Evolutionary conservation across 2,797 vertebrate genomes (phyloP).

Genomic region (Enteromius afrohamiltoni): DNA sequence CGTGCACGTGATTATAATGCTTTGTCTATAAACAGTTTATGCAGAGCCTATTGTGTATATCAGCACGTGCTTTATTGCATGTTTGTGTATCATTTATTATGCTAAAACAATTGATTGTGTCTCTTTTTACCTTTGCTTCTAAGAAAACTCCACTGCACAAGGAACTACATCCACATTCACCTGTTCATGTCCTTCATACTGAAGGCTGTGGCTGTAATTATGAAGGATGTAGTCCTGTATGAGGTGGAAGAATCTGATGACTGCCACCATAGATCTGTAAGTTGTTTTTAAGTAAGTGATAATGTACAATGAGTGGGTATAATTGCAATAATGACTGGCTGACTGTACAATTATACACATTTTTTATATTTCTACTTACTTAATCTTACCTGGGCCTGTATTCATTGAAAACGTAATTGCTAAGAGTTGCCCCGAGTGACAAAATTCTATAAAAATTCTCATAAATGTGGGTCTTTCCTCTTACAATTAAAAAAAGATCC

Average conservation of each 20-base stretch:
- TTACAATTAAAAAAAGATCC: too few relatives aligned
- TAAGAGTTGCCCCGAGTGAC: too few relatives aligned
- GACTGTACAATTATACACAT: background rate
- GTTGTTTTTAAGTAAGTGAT: conserved; percentile 60
- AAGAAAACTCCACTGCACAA: conserved; percentile 95
- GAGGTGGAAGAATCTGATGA: conserved; percentile 76
- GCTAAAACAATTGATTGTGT: conserved; percentile 9
- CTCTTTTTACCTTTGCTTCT: conserved; percentile 36
- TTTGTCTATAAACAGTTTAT: background rate
- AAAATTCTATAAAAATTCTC: too few relatives aligned
- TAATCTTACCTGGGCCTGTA: background rate
- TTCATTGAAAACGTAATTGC: too few relatives aligned
- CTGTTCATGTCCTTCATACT: conserved; percentile 95
- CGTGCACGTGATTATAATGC: background rate
- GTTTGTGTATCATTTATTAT: background rate
- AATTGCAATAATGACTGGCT: background rate
- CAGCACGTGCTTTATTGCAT: background rate
- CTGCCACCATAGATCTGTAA: conserved; percentile 83
- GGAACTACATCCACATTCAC: conserved; percentile 96
- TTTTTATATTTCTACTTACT: background rate
- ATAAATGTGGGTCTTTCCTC: too few relatives aligned
- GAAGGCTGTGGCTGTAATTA: conserved; percentile 88
- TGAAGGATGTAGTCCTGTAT: conserved; percentile 92
- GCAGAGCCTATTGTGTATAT: background rate
- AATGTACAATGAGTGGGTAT: background rate